Conservation (phyloP, 2,888 invertebrate genomes). For the Cinara cedri region DNA sequence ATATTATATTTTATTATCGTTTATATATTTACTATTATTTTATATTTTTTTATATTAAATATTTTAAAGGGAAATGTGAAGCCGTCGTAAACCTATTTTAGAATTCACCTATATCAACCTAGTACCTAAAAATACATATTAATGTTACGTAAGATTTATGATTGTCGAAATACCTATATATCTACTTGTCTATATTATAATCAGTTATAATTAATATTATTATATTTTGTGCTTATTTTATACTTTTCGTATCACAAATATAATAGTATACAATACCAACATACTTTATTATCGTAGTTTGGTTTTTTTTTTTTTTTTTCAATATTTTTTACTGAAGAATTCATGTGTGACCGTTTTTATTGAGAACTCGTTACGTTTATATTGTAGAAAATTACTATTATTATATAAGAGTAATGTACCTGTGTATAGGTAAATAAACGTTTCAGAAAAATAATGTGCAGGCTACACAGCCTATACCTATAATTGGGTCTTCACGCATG, state of each 20-base stretch:
- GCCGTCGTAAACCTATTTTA: not conserved
- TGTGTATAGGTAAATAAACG: constrained; percentile 14
- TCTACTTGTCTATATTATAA: too few relatives aligned
- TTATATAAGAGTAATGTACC: constrained; percentile 23
- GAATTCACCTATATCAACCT: not conserved
- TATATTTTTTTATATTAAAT: constrained; percentile 4
- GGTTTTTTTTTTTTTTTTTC: too few relatives aligned
- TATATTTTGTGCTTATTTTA: constrained; percentile 28
- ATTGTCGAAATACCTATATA: not conserved
- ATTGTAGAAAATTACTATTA: constrained; percentile 46
- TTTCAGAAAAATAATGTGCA: constrained; percentile 20
- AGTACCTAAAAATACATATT: not conserved
- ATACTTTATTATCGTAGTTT: too few relatives aligned
- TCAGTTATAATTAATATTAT: constrained; percentile 14
- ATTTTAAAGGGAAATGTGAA: not conserved
- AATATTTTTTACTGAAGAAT: not conserved
- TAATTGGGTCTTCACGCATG: constrained; percentile 54
- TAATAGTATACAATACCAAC: not conserved
- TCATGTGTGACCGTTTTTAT: constrained; percentile 44
- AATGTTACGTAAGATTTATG: not conserved
- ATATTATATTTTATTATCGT: not conserved
- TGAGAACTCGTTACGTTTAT: not conserved
- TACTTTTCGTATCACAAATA: constrained; percentile 36
- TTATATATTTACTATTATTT: not conserved
- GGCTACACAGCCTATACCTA: constrained; percentile 28